Evolutionary conservation across 2,113 vertebrate genomes (phyloP).

Genomic region (Tinamus guttatus): DNA sequence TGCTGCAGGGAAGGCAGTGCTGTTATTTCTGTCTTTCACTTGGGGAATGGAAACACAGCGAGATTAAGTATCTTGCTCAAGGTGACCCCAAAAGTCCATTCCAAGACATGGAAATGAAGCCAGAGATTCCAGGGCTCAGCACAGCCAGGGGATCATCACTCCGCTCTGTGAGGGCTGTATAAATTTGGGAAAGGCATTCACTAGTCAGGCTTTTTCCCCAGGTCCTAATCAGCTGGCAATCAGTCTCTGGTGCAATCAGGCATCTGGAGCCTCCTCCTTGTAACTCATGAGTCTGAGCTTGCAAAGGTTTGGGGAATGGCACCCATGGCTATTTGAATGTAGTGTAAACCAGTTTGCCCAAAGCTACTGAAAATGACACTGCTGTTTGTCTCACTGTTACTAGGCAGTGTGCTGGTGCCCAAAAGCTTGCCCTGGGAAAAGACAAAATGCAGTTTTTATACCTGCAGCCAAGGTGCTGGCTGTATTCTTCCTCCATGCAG

Average conservation of each 20-base stretch:
- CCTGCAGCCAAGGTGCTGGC: rapidly evolving
- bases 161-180: background rate
- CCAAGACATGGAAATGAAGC: background rate
- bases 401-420: background rate
- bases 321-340: background rate
- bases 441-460: background rate
- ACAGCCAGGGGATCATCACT: background rate
- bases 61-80: conserved; percentile 19
- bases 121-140: background rate
- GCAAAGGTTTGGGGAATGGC: background rate
- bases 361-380: background rate
- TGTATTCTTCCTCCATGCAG: background rate
- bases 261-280: background rate
- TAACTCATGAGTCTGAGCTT: background rate
- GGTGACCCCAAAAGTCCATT: background rate
- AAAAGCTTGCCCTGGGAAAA: background rate
- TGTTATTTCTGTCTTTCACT: background rate
- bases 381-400: background rate
- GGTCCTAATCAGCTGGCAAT: background rate
- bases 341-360: background rate
- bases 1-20: background rate
- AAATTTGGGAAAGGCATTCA: background rate
- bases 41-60: background rate
- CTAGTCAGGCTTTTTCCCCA: background rate
- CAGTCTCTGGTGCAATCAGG: background rate